These are phyloP conservation scores for Atethmia centrago DNA, from an alignment of 2,888 invertebrate genomes.

Conservation along the genomic window DNA sequence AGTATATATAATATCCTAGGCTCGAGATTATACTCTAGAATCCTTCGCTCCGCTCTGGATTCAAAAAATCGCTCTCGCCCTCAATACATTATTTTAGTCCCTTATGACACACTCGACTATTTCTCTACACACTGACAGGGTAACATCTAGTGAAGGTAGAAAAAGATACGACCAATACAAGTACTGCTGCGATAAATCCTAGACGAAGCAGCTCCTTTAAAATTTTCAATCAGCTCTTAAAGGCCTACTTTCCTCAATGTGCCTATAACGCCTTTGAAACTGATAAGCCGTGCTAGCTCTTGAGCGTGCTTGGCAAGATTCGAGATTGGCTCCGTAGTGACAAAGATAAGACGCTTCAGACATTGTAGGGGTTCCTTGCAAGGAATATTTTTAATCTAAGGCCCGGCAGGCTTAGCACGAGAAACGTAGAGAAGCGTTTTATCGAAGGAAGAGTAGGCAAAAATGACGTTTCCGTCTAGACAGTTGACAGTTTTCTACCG, in stretches of 20 bases:
- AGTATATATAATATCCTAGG: no score
- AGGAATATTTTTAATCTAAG: constrained; percentile 28
- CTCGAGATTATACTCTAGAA: no score
- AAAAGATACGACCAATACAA: neutral
- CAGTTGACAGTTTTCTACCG: no score
- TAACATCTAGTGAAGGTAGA: neutral
- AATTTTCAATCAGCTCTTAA: constrained; percentile 25
- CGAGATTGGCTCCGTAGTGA: constrained; percentile 31
- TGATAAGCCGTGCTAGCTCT: constrained; percentile 35
- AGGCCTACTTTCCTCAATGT: neutral
- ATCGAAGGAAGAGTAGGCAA: no score
- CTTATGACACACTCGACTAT: no score
- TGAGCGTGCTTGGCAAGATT: constrained; percentile 32
- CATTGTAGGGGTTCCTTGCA: constrained; percentile 10
- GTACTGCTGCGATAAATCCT: neutral
- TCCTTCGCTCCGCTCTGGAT: no score
- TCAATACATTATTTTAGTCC: no score
- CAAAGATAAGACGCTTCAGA: constrained; percentile 35
- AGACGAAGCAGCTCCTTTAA: constrained; percentile 4
- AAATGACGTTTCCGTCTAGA: no score
- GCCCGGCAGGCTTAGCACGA: no score
- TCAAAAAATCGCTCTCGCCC: no score
- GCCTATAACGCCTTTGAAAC: constrained; percentile 24
- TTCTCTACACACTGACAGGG: neutral
- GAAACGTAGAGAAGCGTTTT: no score